Base-by-base conservation (phyloP, 2,113 vertebrate species). In the Rousettus leschenaultii region DNA sequence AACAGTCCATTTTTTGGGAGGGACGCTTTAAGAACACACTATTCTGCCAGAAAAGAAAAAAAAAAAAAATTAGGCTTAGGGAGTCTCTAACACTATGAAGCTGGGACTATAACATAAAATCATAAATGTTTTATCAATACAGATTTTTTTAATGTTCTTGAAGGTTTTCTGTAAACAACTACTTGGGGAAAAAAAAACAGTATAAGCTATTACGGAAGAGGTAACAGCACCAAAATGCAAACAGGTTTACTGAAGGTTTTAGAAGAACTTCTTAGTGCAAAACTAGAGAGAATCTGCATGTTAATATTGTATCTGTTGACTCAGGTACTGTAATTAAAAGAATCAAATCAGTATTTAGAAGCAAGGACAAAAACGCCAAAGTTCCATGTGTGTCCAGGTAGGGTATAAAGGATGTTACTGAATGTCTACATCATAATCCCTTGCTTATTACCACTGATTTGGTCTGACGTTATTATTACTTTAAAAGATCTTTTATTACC, bases 21-120 rank as follows among this genome's bases (percentile, higher is more conserved):
- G 30, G 22, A 55, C 70, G 91, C 40, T 95, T 97, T 57, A 96
- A 24, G 33, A 26, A 11, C 63, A 90, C 21, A 94, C 74, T 88
- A 33, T 85, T 45, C 19, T 85, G 68, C 11, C 48, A 78, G 26
- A 89, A 3, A 33, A 38, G 22, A 16, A 55, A 38, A 68, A 55
- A 38, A 55, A 38, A 68, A 51, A 86, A 24, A 26, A 11, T 48
- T 22, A 79, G 53, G n/a, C 4, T 28, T 59, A 78, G 33, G 35
- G 73, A 53, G 19, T 95, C 45, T 30, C 24, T 53, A 16, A 90
- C 30, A 77, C 83, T 66, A 89, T 8, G 43, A 66, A 86, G 12
- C 40, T 65, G 86, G 26, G 65, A 71, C 21, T 1, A 0, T 63
- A 90, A 83, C 65, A 43, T 57, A 93, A 97, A 97, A 2, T 66